Base-by-base conservation (phyloP, 2,797 vertebrate species). In the Lutjanus campechanus region DNA sequence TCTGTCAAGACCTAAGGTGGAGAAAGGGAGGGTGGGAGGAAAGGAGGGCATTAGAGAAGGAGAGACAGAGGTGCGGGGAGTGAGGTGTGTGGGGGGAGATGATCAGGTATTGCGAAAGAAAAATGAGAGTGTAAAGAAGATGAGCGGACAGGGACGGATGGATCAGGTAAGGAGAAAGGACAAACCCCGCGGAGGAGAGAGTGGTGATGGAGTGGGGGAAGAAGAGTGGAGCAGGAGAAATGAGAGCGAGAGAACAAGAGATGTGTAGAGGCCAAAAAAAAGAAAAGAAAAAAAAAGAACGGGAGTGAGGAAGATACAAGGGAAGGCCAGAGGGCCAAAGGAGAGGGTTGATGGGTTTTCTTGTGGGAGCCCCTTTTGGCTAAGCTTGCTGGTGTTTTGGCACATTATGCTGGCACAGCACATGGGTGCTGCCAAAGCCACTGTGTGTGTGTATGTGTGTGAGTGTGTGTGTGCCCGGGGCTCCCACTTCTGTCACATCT, bases 1-100 rank as follows among this genome's bases (percentile, higher is more conserved):
- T 87, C 88, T 93, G 92, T 92, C 90, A 91, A 87, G 90, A 79
- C 80, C 75, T 78, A 68, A 63, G 68, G 84, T 82, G 77, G 82
- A 61, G 87, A 85, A 65, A 80, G 77, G 75, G 72, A 74, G 73
- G 77, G 71, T 67, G 81, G 17, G 75, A 72, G 53, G 54, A 79
- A 69, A 70, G 46, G n/a, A 54, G 79, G 61, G 78, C 40, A 75
- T 41, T 12, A 68, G 63, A 69, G 69, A 82, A 69, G 19, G 77
- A 55, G 49, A 59, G 61, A 56, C 50, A 68, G 41, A 54, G 66
- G 63, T 15, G 56, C 20, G 58, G 71, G 36, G 51, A 62, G 49
- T 12, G 56, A 72, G 29, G 56, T 43, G 49, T n/a, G 36, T 25
- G 43, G 16, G 56, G 51, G 54, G 55, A 64, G 49, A 17, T 44